These are phyloP conservation scores for Labeo rohita DNA, from an alignment of 2,113 vertebrate species.

Conservation along the genomic window DNA sequence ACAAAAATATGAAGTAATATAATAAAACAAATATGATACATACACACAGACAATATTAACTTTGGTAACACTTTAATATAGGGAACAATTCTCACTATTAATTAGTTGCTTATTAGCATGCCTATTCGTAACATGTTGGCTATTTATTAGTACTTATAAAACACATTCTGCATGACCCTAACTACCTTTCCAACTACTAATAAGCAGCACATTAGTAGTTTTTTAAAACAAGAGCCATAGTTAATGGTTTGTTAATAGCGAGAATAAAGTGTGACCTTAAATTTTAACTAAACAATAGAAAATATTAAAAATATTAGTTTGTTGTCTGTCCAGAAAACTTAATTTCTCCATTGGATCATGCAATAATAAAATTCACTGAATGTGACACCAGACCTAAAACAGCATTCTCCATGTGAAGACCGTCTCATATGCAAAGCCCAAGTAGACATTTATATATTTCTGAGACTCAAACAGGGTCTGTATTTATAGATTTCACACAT, in stretches of 20 bases:
- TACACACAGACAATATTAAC: neutral
- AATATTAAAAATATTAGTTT: neutral
- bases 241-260: too few relatives aligned
- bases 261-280: too few relatives aligned
- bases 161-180: too few relatives aligned
- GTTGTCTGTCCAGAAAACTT: neutral
- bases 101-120: too few relatives aligned
- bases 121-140: too few relatives aligned
- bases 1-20: neutral
- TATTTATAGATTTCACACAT: constrained; percentile 70
- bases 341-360: neutral
- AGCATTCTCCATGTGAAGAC: neutral
- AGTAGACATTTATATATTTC: constrained; percentile 54
- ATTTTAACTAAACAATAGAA: neutral
- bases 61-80: neutral
- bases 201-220: too few relatives aligned
- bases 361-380: neutral
- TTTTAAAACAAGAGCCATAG: too few relatives aligned
- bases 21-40: neutral
- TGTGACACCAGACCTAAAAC: neutral
- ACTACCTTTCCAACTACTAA: too few relatives aligned
- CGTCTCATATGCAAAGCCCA: neutral
- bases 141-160: too few relatives aligned
- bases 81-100: too few relatives aligned
- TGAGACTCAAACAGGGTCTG: constrained; percentile 69